phyloP scores from a whole-genome alignment of 2,113 vertebrate species.

The Vulpes ferrilata region DNA sequence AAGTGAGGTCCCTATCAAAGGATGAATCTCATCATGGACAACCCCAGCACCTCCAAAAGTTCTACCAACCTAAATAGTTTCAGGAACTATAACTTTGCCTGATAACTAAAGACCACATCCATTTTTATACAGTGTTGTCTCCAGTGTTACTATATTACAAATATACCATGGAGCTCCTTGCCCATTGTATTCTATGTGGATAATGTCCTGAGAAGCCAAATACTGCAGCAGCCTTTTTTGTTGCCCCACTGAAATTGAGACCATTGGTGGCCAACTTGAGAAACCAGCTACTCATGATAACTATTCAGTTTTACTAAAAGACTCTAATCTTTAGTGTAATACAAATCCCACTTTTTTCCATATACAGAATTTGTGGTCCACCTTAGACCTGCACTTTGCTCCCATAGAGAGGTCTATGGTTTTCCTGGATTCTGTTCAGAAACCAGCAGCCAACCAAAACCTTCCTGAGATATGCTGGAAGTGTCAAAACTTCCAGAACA shows the following conservation, averaged over 20 bases:
- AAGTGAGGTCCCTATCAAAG: neutral
- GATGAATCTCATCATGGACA: neutral
- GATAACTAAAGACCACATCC: neutral
- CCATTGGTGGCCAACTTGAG: neutral
- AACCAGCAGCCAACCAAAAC: neutral
- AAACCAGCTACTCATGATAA: neutral
- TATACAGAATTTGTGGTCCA: constrained; percentile 29
- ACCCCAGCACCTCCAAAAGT: neutral
- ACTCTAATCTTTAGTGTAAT: neutral
- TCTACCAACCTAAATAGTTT: neutral
- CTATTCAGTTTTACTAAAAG: neutral
- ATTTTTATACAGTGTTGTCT: neutral
- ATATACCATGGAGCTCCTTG: neutral
- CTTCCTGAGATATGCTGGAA: neutral
- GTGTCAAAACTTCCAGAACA: neutral
- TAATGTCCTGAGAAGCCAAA: neutral
- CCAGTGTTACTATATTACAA: neutral
- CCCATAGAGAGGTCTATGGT: neutral
- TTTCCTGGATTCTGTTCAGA: neutral
- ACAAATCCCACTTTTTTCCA: neutral
- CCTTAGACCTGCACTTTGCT: constrained; percentile 1
- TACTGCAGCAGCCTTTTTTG: neutral
- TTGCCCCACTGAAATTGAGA: neutral
- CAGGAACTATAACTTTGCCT: neutral
- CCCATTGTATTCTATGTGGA: neutral